These are phyloP conservation scores for Etheostoma perlongum DNA, from an alignment of 2,797 vertebrate species.

Conservation along the genomic window DNA sequence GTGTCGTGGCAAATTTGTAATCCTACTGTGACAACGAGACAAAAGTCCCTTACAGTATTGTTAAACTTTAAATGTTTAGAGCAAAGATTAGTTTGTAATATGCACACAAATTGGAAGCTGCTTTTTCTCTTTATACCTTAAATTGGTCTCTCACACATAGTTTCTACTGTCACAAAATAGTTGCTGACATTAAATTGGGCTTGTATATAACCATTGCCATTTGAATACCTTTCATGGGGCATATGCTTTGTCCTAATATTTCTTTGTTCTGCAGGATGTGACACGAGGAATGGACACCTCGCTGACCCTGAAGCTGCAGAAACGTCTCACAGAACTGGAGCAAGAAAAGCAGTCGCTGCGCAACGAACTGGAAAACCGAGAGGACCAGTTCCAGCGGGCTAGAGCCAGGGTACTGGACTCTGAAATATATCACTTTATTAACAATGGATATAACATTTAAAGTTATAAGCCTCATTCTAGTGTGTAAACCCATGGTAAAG, in stretches of 20 bases:
- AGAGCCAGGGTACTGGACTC: constrained; percentile 88
- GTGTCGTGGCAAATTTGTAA: neutral
- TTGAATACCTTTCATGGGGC: neutral
- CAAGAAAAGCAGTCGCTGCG: constrained; percentile 96
- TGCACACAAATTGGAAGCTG: too few species aligned
- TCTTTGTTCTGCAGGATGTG: constrained; percentile 81
- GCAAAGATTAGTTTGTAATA: too few species aligned
- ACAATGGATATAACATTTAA: neutral
- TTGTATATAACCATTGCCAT: neutral
- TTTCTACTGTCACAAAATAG: neutral
- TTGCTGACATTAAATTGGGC: neutral
- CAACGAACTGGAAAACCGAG: constrained; percentile 94
- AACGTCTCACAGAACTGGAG: constrained; percentile 95
- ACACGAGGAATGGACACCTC: constrained; percentile 94
- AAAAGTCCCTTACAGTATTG: too few species aligned
- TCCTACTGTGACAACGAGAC: too few species aligned
- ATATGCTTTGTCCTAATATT: neutral
- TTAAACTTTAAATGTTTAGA: too few species aligned
- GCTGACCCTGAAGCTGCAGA: constrained; percentile 97
- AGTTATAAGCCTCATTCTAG: neutral
- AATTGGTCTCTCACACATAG: neutral
- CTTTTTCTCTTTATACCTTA: too few species aligned
- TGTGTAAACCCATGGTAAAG: neutral
- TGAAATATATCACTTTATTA: neutral
- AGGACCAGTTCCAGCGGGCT: constrained; percentile 93